Evolutionary conservation across 2,797 vertebrate genomes (phyloP), one percentile per base, ranked within the genome.

Genomic region (Epinephelus awoara): DNA sequence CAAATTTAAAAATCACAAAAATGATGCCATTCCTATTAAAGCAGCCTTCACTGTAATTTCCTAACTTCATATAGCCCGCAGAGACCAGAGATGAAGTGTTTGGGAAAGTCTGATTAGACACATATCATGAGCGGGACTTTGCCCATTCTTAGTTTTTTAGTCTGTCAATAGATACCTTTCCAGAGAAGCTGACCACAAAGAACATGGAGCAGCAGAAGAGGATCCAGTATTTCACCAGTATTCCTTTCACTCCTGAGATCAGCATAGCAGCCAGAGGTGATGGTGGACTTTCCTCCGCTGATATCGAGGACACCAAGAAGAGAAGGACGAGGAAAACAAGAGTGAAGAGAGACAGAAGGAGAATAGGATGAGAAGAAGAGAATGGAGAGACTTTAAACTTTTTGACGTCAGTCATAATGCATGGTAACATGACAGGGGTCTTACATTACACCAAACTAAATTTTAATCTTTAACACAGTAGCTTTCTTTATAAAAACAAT

Each of bases 161-260:
- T 47, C 3, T 54, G 12, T 68, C 4, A 18, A 61, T 21, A 49
- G 7, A 25, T 85, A 94, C 93, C 72, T 94, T 96, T 80, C 96
- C 94, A 2, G 87, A 91, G 82, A 96, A 96, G 91, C 96, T 96
- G 90, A 95, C 77, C 18, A 95, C 74, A 71, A 96, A 96, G 89
- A 96, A 95, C 92, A 96, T 95, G 75, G 91, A 92, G 67, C 94
- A 94, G 67, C 96, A 97, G 90, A 95, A 93, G 63, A 94, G 91
- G 79, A 96, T 95, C 95, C 94, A 95, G 89, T 94, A 94, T 86
- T 97, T 95, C 65, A 94, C 94, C 75, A 94, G 84, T 0, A 49
- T 59, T 38, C 90, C 93, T 72, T 93, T 95, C 1, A 96, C 70
- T 34, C 94, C 85, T 13, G 89, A 73, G 56, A 94, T 94, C 49